These are phyloP conservation scores for Oceanites oceanicus DNA, from an alignment of 2,113 vertebrate species.

Conservation along the genomic window DNA sequence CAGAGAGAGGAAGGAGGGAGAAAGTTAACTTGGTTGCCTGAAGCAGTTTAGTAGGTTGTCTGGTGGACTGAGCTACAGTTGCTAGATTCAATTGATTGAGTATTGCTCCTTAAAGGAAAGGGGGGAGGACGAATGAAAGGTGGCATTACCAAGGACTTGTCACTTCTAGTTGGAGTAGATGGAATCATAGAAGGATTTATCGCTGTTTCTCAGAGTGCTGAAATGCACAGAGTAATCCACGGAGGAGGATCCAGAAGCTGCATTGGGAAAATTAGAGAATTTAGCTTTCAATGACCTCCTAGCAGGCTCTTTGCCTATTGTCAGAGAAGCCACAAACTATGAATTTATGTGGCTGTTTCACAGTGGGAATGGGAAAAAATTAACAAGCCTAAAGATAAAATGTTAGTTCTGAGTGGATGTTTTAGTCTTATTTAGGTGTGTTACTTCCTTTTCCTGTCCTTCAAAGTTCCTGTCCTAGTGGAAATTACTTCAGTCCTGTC, in stretches of 20 bases:
- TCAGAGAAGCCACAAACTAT: neutral
- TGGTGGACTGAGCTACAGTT: neutral
- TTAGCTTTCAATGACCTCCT: neutral
- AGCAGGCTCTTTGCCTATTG: neutral
- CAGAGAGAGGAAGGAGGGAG: neutral
- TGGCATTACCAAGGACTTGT: neutral
- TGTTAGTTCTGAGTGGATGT: neutral
- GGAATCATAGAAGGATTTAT: neutral
- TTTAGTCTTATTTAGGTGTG: neutral
- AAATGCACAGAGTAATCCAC: neutral
- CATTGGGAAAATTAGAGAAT: neutral
- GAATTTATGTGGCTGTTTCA: neutral
- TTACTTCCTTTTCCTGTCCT: neutral
- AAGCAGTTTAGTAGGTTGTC: neutral
- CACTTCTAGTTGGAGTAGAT: neutral
- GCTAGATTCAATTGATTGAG: too few relatives aligned
- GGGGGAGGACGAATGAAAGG: neutral
- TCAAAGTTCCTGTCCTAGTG: neutral
- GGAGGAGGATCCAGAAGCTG: neutral
- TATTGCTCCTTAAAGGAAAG: neutral
- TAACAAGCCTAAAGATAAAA: neutral
- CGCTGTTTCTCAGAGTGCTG: neutral
- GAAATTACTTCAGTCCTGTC: neutral
- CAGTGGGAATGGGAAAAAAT: neutral
- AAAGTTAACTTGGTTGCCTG: neutral